Evolutionary conservation across 35 echinoderm and acorn worm species (phyloP).

Genomic region (Apostichopus californicus): DNA sequence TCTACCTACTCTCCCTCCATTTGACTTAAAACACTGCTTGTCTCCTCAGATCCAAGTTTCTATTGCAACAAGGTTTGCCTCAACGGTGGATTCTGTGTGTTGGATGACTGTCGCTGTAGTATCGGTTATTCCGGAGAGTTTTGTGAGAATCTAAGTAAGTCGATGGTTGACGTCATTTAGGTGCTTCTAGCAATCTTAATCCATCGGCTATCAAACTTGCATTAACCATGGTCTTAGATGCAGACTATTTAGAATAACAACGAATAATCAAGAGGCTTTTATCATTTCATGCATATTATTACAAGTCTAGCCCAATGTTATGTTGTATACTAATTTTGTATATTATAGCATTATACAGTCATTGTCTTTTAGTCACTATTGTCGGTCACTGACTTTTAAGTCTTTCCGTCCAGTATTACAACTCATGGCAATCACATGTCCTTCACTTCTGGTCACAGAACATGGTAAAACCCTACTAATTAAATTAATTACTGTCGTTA

Average conservation of each 20-base stretch:
- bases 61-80: slow-evolving; percentile 70
- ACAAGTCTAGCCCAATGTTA: not conserved
- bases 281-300: no score
- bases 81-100: slow-evolving; percentile 76
- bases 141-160: slow-evolving; percentile 74
- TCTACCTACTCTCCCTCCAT: no score
- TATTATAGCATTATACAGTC: no score
- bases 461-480: not conserved
- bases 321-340: not conserved
- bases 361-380: no score
- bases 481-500: no score
- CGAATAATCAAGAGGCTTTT: no score
- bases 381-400: not conserved
- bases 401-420: no score
- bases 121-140: slow-evolving; percentile 66
- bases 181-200: not conserved
- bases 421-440: no score
- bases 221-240: no score
- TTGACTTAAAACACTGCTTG: no score
- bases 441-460: not conserved
- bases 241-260: no score
- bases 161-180: not conserved
- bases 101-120: slow-evolving; percentile 67
- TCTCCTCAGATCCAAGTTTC: slow-evolving; percentile 56
- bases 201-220: no score